Conservation (phyloP, 2,797 vertebrate species). For the Microhierax caerulescens region DNA sequence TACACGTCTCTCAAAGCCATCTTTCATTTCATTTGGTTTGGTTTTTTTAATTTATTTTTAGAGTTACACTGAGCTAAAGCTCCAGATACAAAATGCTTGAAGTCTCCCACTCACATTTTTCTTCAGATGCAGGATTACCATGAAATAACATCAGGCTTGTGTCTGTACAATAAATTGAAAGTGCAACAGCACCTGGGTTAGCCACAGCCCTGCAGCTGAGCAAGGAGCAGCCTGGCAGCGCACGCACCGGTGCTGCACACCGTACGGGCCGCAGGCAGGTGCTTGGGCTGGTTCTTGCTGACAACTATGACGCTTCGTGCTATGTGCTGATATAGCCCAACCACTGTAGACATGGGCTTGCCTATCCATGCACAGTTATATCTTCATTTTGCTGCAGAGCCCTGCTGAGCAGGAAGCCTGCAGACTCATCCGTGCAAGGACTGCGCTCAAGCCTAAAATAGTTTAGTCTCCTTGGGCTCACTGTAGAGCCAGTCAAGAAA, state of each 20-base stretch:
- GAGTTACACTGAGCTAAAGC: background rate
- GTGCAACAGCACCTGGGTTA: background rate
- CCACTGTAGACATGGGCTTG: background rate
- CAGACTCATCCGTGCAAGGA: background rate
- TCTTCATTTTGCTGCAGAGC: background rate
- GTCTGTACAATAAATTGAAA: background rate
- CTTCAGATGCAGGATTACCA: background rate
- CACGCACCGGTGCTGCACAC: no score
- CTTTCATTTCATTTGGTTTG: background rate
- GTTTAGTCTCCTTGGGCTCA: background rate
- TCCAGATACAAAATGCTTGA: background rate
- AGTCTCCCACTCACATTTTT: background rate
- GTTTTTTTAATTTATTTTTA: background rate
- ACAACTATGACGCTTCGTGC: background rate
- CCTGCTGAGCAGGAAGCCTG: background rate
- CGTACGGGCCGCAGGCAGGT: fast-evolving
- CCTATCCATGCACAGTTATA: no score
- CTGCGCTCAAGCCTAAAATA: background rate
- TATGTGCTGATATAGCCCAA: background rate
- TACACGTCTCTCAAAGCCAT: background rate
- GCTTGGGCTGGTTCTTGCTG: background rate
- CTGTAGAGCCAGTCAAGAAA: background rate
- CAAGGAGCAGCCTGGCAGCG: background rate
- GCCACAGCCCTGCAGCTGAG: background rate
- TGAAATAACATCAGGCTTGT: background rate